phyloP scores from a whole-genome alignment of 2,797 vertebrate genomes.

The Neopelma chrysocephalum region DNA sequence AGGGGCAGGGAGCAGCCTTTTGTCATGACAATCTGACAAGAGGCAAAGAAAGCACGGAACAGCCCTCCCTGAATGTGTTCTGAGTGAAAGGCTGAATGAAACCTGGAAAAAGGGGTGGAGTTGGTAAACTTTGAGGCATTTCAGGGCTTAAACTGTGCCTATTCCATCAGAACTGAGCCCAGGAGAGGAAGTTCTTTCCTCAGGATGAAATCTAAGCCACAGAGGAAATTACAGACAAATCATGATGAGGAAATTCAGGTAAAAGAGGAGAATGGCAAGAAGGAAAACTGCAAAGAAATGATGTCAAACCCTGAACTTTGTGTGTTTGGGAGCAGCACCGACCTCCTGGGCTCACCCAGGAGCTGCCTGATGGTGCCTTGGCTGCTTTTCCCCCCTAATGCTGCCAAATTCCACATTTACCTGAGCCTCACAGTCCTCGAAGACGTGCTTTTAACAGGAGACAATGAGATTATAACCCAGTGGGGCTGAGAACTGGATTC shows the following conservation, averaged over 20 bases:
- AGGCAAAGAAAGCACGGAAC: not conserved
- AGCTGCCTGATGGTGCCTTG: not conserved
- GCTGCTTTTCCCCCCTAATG: not conserved
- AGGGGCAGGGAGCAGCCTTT: not conserved
- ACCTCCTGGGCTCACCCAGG: not conserved
- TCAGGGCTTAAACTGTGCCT: fast-evolving
- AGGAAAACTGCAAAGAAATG: not conserved
- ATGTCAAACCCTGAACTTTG: fast-evolving
- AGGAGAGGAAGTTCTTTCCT: not conserved
- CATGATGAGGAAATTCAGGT: fast-evolving
- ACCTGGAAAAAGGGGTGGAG: not conserved
- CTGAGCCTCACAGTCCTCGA: not conserved
- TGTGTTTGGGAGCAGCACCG: not conserved
- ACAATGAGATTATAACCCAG: not conserved
- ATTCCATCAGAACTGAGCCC: not conserved
- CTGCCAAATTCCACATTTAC: not conserved
- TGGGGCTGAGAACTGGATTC: not conserved
- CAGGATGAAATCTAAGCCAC: not conserved
- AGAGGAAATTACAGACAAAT: not conserved
- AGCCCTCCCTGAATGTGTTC: fast-evolving
- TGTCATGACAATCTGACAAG: fast-evolving
- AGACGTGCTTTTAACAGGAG: not conserved
- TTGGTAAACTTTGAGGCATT: not conserved
- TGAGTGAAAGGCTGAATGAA: not conserved
- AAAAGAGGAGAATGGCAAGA: fast-evolving